phyloP scores from a whole-genome alignment of 2,797 vertebrate species.

The Myripristis jacobus region DNA sequence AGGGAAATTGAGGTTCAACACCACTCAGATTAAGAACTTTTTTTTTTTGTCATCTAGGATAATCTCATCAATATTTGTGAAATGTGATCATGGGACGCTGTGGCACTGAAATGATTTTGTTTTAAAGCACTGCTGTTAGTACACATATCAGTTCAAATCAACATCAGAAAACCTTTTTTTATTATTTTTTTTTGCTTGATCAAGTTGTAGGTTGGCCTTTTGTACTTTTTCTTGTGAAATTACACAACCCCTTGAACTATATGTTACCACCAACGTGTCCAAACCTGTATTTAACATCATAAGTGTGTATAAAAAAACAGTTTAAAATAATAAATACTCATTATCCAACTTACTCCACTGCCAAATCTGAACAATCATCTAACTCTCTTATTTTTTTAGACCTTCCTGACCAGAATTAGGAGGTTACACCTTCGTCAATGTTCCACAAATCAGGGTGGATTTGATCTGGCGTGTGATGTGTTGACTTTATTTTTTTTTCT shows the following conservation, averaged over 20 bases:
- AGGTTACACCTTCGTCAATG: conserved; percentile 22
- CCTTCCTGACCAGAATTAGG: conserved; percentile 34
- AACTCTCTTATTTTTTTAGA: conserved; percentile 12
- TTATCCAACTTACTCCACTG: conserved; percentile 1
- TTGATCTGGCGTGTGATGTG: conserved; percentile 22
- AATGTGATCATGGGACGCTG: too few species aligned
- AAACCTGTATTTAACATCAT: neutral
- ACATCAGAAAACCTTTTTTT: neutral
- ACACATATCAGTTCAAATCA: neutral
- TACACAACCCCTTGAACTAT: neutral
- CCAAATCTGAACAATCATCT: conserved; percentile 42
- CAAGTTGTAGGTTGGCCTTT: too few species aligned
- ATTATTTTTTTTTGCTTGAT: conserved; percentile 1
- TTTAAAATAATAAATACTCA: conserved; percentile 30
- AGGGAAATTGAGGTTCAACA: conserved; percentile 12
- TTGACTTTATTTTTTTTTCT: neutral
- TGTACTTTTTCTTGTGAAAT: conserved; percentile 14
- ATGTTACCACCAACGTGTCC: neutral
- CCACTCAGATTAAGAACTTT: neutral
- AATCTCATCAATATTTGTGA: neutral
- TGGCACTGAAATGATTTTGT: conserved; percentile 4
- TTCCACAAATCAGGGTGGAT: conserved; percentile 40
- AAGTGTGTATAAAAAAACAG: neutral
- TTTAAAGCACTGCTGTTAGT: conserved; percentile 3
- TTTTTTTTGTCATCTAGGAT: conserved; percentile 1